These are phyloP conservation scores for Neolamprologus tretocephalus DNA, from an alignment of 2,113 vertebrate species.

Conservation along the genomic window DNA sequence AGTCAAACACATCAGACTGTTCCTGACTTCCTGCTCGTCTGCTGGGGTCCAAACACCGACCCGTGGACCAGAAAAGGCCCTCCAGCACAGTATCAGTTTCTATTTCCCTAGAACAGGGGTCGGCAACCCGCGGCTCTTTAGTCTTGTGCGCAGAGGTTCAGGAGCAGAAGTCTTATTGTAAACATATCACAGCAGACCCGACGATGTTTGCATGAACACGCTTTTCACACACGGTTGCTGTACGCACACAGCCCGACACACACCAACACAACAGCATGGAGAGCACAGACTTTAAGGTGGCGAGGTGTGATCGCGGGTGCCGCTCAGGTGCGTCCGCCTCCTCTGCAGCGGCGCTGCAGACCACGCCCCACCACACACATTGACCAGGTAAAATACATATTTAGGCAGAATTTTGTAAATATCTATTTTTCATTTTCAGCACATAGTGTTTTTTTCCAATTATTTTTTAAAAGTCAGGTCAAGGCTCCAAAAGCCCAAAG, in stretches of 20 bases:
- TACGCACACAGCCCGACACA: no score
- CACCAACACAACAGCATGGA: fast-evolving
- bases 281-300: fast-evolving
- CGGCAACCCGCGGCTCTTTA: fast-evolving
- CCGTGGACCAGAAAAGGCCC: neutral
- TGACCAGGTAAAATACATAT: no score
- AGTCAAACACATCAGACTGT: neutral
- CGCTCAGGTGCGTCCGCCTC: no score
- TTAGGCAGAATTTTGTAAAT: no score
- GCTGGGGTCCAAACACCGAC: neutral
- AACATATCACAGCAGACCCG: fast-evolving
- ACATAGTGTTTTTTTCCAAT: fast-evolving
- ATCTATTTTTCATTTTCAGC: no score
- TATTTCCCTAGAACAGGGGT: neutral
- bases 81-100: neutral
- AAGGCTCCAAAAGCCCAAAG: no score
- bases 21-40: neutral
- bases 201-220: no score
- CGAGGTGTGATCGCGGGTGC: no score
- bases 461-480: no score
- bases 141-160: fast-evolving
- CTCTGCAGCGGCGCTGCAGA: fast-evolving
- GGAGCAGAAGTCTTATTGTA: fast-evolving
- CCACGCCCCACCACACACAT: no score
- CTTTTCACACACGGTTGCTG: no score